Base-by-base conservation (phyloP, 2,888 invertebrate species). In the Ecliptopera silaceata region DNA sequence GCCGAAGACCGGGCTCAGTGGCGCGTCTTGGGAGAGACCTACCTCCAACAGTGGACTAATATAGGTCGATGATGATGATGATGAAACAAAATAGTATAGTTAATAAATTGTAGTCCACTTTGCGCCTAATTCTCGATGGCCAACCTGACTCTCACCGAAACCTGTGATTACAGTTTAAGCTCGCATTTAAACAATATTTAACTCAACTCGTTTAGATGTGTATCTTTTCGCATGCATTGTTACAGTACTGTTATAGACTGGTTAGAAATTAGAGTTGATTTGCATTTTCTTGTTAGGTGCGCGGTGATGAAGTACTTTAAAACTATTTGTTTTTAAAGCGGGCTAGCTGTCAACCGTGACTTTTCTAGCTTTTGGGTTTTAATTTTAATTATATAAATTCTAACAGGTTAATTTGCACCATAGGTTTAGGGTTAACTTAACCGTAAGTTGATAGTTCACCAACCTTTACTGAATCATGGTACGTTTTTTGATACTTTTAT, bases 131-230 rank as follows among this genome's bases (percentile, higher is more conserved):
- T 55, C 17, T 26, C 22, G 51, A 57, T 53, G 20, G 26, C 18
- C 57, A 54, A 54, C 48, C n/a, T 32, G 13, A 59, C 56, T 63
- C 57, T 45, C 55, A 48, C 54, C 56, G 10, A 48, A 63, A 50
- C 46, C 65, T 64, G 63, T 66, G 63, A 71, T 71, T 68, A 70
- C 52, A 59, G 62, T 55, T 29, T 42, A 59, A 65, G 69, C 70
- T 63, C 51, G 53, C 64, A 66, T 72, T 74, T 71, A 74, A 71
- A 72, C 72, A 70, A 75, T 75, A 77, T 78, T 76, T 77, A 76
- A 75, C 74, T 65, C 59, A 52, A 65, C 72, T 77, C 66, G 74
- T 78, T 78, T 70, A 77, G 79, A 79, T 79, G 17, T 13, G 52
- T 62, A 77, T 77, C 74, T 50, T 43, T 61, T 66, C 71, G 57